Evolutionary conservation across 2,888 invertebrate genomes (phyloP).

Genomic region (Lasioglossum figueresi): DNA sequence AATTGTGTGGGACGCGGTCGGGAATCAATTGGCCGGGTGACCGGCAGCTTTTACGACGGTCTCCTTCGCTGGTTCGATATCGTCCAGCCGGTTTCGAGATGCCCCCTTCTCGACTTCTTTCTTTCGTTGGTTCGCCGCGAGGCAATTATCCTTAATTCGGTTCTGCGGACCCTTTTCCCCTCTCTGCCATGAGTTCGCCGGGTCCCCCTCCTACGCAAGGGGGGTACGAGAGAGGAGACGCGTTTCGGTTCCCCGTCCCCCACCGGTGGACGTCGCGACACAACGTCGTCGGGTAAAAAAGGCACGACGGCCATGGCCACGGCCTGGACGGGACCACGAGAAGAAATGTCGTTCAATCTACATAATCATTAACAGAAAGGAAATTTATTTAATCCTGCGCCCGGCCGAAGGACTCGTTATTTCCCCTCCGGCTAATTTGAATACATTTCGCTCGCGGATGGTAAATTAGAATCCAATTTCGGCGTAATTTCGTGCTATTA

Average conservation of each 20-base stretch:
- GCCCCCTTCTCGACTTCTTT: constrained; percentile 43
- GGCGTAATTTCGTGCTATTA: constrained; percentile 83
- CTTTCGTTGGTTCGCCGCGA: constrained; percentile 64
- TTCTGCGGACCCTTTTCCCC: constrained; percentile 54
- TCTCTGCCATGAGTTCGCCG: background rate
- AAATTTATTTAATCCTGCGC: constrained; percentile 81
- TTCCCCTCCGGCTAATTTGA: constrained; percentile 80
- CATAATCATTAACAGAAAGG: constrained; percentile 83
- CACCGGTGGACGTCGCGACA: constrained; percentile 34
- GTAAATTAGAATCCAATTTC: constrained; percentile 84
- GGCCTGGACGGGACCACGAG: constrained; percentile 50
- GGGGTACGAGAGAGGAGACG: constrained; percentile 18
- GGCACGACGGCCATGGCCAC: constrained; percentile 51
- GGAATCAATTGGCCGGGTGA: constrained; percentile 65
- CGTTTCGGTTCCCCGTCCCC: constrained; percentile 5
- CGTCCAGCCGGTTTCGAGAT: constrained; percentile 52
- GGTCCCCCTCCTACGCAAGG: background rate
- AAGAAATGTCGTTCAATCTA: constrained; percentile 82
- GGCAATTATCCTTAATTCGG: constrained; percentile 79
- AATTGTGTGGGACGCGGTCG: constrained; percentile 30
- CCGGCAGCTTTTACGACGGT: constrained; percentile 55
- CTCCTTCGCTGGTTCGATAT: constrained; percentile 51
- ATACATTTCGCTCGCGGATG: constrained; percentile 80
- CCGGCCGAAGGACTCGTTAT: constrained; percentile 76
- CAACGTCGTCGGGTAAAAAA: constrained; percentile 49